Percentiles rank a stretch among this genome's conserved stretches.
Evolutionary conservation across 2,113 vertebrate genomes (phyloP).

Genomic region (Podilymbus podiceps): DNA sequence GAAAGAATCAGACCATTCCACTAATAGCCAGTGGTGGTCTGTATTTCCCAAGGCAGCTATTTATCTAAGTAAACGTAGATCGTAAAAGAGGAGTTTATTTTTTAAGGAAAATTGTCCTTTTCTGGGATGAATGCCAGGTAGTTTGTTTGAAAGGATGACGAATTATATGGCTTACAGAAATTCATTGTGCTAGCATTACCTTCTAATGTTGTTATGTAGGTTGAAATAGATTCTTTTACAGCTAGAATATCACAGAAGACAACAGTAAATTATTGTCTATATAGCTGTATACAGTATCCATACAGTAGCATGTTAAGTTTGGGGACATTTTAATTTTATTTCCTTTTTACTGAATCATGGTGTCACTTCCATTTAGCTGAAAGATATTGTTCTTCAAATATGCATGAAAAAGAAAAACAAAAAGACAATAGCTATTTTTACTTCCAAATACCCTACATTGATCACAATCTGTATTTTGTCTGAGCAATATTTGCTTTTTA

Average conservation of each 20-base stretch:
- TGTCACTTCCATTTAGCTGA: neutral
- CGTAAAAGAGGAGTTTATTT: neutral
- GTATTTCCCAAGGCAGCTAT: neutral
- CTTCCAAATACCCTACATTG: neutral
- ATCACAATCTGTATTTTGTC: neutral
- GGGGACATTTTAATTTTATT: neutral
- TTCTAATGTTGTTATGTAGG: neutral
- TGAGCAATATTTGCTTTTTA: neutral
- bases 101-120: constrained; percentile 21
- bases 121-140: neutral
- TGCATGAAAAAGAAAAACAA: neutral
- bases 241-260: neutral
- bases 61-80: neutral
- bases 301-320: neutral
- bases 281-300: neutral
- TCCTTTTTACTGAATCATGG: neutral
- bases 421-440: neutral
- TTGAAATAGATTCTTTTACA: constrained; percentile 29
- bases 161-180: constrained; percentile 11
- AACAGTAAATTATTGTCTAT: neutral
- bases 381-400: neutral
- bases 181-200: neutral
- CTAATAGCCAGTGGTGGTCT: neutral
- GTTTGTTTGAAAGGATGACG: constrained; percentile 9
- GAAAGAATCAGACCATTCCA: neutral